Evolutionary conservation across 2,113 vertebrate genomes (phyloP).

Genomic region (Microcebus griseorufus): DNA sequence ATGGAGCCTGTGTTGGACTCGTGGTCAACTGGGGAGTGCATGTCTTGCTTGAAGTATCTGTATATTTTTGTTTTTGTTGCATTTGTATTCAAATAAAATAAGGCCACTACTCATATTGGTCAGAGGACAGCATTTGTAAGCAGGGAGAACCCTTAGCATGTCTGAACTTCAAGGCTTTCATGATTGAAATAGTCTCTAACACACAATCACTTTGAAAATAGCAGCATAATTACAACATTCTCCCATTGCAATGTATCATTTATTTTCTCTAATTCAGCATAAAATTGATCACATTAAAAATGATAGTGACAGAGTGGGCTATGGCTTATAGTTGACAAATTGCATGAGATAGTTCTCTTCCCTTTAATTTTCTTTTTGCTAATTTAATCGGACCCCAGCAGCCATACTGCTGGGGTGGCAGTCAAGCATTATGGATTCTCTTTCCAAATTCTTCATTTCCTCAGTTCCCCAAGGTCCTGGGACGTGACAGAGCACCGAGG

Average conservation of each 20-base stretch:
- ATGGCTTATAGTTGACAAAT: neutral
- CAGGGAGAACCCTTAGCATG: neutral
- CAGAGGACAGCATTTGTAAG: neutral
- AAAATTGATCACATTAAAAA: neutral
- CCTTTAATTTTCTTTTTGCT: neutral
- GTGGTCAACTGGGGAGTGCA: neutral
- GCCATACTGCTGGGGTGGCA: neutral
- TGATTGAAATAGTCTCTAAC: neutral
- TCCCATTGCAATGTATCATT: neutral
- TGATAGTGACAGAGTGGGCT: neutral
- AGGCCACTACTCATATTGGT: neutral
- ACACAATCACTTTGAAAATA: neutral
- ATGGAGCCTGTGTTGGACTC: neutral
- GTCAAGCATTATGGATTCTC: neutral
- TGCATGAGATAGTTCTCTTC: neutral
- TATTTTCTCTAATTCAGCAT: neutral
- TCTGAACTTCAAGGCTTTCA: neutral
- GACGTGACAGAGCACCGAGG: accelerated
- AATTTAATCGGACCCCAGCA: neutral
- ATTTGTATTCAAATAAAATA: neutral
- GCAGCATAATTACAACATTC: neutral
- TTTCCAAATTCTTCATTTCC: neutral
- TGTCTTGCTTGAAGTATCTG: neutral
- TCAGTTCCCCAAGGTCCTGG: neutral
- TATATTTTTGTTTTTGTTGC: neutral